Percentiles rank a stretch among this genome's conserved stretches.
These are phyloP conservation scores for Spheniscus mendiculus DNA, from an alignment of 2,113 vertebrate species.

Conservation along the genomic window DNA sequence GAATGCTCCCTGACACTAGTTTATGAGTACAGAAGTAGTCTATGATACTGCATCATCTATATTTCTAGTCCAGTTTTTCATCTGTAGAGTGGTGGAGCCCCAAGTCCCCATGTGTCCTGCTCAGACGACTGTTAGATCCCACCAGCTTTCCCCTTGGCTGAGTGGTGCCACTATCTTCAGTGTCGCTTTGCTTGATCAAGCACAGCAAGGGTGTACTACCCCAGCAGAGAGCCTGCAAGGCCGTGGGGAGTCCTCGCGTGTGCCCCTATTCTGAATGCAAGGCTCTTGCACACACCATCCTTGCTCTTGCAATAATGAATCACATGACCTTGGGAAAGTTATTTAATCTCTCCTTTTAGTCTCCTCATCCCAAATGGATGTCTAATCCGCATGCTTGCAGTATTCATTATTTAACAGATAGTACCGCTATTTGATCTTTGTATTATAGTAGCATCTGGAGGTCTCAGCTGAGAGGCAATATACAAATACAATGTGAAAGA, in stretches of 20 bases:
- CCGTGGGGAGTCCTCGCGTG: accelerated
- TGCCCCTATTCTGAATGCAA: neutral
- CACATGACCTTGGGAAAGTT: neutral
- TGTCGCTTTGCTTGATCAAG: accelerated
- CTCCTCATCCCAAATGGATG: neutral
- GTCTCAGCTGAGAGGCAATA: slow-evolving; percentile 4
- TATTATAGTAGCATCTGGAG: slow-evolving; percentile 19
- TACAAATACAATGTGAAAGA: neutral
- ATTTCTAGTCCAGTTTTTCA: neutral
- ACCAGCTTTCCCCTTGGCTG: neutral
- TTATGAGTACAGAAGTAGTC: neutral
- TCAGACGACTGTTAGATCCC: neutral
- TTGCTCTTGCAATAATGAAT: neutral
- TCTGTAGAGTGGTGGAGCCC: neutral
- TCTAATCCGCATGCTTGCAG: neutral
- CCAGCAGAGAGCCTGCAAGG: neutral
- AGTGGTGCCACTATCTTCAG: neutral
- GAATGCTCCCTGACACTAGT: neutral
- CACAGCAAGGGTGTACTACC: neutral
- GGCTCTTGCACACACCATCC: neutral
- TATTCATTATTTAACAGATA: slow-evolving; percentile 26
- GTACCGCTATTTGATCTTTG: neutral
- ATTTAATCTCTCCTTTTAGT: neutral
- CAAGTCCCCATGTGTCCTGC: neutral
- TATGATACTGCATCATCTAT: neutral